Conservation (phyloP, 2,888 invertebrate species). For the Tipula confusa region DNA sequence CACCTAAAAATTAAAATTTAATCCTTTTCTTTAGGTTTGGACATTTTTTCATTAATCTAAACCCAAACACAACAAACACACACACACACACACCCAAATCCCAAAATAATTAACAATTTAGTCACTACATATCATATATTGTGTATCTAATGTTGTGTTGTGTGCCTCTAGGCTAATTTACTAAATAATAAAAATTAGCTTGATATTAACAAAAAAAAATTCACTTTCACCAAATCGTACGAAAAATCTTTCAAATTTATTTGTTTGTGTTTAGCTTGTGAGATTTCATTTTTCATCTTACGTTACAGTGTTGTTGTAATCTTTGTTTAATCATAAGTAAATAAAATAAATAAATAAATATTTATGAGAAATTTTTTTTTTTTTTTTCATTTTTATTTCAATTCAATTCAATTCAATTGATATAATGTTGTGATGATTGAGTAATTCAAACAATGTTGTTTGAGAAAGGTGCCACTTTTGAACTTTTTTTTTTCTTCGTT, state of each 20-base stretch:
- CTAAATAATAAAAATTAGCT: neutral
- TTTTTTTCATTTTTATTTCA: neutral
- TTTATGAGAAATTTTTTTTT: neutral
- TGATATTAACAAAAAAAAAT: neutral
- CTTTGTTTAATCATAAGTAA: neutral
- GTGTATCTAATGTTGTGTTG: neutral
- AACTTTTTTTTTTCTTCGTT: neutral
- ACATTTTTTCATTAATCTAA: neutral
- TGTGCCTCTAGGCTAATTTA: neutral
- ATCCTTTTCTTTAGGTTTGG: neutral
- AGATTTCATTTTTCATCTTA: constrained; percentile 3
- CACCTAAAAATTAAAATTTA: neutral
- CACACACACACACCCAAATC: too few relatives aligned
- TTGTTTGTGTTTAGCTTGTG: neutral
- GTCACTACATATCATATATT: neutral
- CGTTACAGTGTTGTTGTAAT: neutral
- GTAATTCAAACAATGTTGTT: constrained; percentile 25
- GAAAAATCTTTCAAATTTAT: neutral
- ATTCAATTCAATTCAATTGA: constrained; percentile 3
- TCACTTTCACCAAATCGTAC: too few relatives aligned
- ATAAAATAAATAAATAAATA: constrained; percentile 16
- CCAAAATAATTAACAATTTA: neutral
- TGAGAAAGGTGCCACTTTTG: constrained; percentile 25
- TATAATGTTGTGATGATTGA: constrained; percentile 25
- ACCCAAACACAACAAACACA: neutral